Evolutionary conservation across 2,797 vertebrate genomes (phyloP).

Genomic region (Myotis planiceps): DNA sequence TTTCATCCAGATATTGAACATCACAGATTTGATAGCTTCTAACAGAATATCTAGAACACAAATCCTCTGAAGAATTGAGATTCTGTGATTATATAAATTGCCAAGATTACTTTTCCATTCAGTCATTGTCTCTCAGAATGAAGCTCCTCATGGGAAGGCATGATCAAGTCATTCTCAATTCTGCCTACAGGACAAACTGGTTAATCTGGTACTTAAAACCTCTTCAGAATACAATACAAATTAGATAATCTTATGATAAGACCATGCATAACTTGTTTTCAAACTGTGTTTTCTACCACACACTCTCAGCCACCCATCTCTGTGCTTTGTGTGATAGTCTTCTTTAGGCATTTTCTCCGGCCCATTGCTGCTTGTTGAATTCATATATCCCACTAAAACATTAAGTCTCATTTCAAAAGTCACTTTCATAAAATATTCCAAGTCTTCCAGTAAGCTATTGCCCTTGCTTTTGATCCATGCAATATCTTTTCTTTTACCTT

Average conservation of each 20-base stretch:
- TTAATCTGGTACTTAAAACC: neutral
- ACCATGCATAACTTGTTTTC: neutral
- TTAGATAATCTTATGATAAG: neutral
- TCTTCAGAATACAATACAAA: neutral
- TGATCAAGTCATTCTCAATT: neutral
- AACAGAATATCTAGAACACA: neutral
- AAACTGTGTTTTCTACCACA: neutral
- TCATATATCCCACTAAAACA: neutral
- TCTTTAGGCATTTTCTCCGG: neutral
- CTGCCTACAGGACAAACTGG: neutral
- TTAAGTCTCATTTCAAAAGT: neutral
- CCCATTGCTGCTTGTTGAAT: neutral
- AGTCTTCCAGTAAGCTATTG: neutral
- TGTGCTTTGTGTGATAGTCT: neutral
- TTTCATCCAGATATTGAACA: neutral
- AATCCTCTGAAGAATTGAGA: neutral
- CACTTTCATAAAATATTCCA: neutral
- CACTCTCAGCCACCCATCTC: neutral
- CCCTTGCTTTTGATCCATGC: neutral
- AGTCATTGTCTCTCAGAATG: neutral
- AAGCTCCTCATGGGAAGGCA: neutral
- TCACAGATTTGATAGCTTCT: neutral
- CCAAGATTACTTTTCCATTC: neutral
- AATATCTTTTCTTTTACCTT: neutral
- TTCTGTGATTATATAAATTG: neutral